A percentile compares a stretch with the other conserved stretches of the same genome.
Conservation (phyloP, 1,140 invertebrate species). For the Steinernema feltiae region DNA sequence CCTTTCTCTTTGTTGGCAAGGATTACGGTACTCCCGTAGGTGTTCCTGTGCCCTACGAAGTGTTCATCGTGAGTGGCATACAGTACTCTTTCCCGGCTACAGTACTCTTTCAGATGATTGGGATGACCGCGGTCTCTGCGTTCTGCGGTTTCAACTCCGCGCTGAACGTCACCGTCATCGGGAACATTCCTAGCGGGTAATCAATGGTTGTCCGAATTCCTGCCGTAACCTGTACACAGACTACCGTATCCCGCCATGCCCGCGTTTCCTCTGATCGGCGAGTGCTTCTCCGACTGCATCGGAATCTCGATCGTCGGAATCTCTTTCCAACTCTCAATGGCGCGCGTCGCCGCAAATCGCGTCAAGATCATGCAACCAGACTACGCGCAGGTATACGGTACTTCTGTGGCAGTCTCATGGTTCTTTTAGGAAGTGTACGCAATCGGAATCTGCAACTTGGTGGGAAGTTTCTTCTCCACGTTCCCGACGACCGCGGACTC, state of each 20-base stretch:
- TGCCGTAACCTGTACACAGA: background rate
- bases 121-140: background rate
- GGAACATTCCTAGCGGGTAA: background rate
- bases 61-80: background rate
- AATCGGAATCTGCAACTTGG: background rate
- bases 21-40: background rate
- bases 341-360: background rate
- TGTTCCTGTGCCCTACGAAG: background rate
- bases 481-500: background rate
- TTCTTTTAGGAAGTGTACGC: background rate
- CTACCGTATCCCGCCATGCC: background rate
- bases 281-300: background rate
- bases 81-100: background rate
- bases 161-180: background rate
- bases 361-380: background rate
- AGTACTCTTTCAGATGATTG: background rate
- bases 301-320: conserved; percentile 2
- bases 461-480: background rate
- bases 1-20: background rate
- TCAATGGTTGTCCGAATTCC: background rate
- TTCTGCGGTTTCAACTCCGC: background rate
- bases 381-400: background rate
- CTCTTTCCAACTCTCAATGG: conserved; percentile 5
- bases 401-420: background rate
- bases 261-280: background rate